These are phyloP conservation scores for Disparrhopalites patrizii DNA, from an alignment of 2,888 invertebrate species.

Conservation along the genomic window DNA sequence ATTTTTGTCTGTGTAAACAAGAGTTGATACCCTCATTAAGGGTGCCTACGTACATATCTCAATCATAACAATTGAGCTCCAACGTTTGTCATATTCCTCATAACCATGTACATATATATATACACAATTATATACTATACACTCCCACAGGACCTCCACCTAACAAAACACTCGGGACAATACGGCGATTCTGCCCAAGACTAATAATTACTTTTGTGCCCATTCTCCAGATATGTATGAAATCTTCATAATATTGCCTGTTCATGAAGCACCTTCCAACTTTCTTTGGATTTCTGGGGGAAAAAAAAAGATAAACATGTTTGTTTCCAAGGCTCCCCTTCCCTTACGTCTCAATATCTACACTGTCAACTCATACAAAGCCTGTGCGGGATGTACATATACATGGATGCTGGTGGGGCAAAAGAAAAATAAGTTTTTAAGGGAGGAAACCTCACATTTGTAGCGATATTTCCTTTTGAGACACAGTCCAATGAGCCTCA, in stretches of 20 bases:
- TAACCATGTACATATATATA: neutral
- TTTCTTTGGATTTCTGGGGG: neutral
- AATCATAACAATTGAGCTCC: no score
- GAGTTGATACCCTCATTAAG: slow-evolving; percentile 12
- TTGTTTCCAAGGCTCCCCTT: slow-evolving; percentile 2
- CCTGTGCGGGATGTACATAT: no score
- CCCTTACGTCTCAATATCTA: no score
- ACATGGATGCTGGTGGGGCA: neutral
- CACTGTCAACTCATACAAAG: no score
- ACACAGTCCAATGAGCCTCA: neutral
- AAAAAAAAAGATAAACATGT: slow-evolving; percentile 15
- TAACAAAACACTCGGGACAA: neutral
- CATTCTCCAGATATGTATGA: neutral
- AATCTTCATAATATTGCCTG: neutral
- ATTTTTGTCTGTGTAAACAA: neutral
- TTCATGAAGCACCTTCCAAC: neutral
- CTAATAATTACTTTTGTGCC: slow-evolving; percentile 16
- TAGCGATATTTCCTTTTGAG: neutral
- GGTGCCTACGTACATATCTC: no score
- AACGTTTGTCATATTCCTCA: no score
- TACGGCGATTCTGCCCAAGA: slow-evolving; percentile 11
- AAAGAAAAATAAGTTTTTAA: slow-evolving; percentile 12
- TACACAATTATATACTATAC: neutral
- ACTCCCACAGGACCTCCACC: slow-evolving; percentile 9
- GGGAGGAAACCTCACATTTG: neutral